phyloP scores from a whole-genome alignment of 2,113 vertebrate species.

The Crotalus helleri region DNA sequence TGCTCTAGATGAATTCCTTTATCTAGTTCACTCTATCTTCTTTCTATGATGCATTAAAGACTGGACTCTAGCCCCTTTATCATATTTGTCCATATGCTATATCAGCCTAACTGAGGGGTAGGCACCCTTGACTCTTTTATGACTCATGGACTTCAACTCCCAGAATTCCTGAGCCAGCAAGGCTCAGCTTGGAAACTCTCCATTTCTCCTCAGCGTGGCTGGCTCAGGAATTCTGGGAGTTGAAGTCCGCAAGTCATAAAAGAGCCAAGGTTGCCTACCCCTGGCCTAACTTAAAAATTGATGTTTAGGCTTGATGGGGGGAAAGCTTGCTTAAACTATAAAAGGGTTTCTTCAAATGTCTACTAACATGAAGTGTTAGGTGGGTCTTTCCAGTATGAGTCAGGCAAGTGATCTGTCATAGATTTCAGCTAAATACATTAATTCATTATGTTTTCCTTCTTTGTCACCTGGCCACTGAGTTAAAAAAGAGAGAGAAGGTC shows the following conservation, averaged over 20 bases:
- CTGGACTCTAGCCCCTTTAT: not conserved
- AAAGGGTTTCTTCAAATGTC: conserved; percentile 6
- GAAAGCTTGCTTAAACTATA: conserved; percentile 26
- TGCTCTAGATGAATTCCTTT: not conserved
- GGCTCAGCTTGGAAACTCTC: too few species aligned
- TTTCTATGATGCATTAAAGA: not conserved
- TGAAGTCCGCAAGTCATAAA: too few species aligned
- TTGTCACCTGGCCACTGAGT: not conserved
- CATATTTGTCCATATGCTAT: not conserved
- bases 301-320: not conserved
- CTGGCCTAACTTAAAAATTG: not conserved
- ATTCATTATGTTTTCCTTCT: not conserved
- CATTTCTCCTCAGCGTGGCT: too few species aligned
- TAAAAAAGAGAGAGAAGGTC: not conserved
- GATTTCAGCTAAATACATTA: conserved; percentile 7
- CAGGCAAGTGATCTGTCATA: too few species aligned
- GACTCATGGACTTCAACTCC: too few species aligned
- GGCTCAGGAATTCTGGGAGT: too few species aligned
- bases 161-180: too few species aligned
- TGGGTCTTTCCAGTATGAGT: not conserved
- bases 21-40: not conserved
- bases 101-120: not conserved
- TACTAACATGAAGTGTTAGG: not conserved
- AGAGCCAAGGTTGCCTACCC: too few species aligned
- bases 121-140: too few species aligned